phyloP scores from a whole-genome alignment of 1,140 invertebrate genomes.

The Drosophila ercepeae region DNA sequence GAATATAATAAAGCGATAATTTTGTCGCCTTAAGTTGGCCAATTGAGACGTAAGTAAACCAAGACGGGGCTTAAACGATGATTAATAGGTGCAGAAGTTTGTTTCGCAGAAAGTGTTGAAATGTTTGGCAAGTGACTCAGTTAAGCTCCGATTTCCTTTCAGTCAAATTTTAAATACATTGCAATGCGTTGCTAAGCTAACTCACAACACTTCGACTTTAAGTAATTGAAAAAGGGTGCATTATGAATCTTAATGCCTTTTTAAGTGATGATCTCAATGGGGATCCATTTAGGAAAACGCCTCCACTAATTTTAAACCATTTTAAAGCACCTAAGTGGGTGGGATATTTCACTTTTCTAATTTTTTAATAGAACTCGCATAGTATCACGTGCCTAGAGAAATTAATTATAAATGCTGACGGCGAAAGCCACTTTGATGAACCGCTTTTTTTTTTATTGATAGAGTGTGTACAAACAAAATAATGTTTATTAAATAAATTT shows the following conservation, averaged over 20 bases:
- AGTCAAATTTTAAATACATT: neutral
- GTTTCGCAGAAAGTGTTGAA: conserved; percentile 15
- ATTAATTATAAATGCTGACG: conserved; percentile 30
- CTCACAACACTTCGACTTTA: neutral
- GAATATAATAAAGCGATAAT: neutral
- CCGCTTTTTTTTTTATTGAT: conserved; percentile 1
- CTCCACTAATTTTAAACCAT: neutral
- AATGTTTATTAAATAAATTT: neutral
- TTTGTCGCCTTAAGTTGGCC: conserved; percentile 24
- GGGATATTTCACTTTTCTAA: neutral
- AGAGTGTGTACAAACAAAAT: neutral
- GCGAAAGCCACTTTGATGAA: conserved; percentile 20
- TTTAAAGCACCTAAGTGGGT: neutral
- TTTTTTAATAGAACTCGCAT: conserved; percentile 35
- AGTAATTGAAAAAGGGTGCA: neutral
- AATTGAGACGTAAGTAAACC: conserved; percentile 14
- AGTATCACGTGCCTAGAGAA: conserved; percentile 54
- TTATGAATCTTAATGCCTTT: neutral
- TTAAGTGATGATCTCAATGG: neutral
- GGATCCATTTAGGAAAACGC: neutral
- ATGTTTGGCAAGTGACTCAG: conserved; percentile 16
- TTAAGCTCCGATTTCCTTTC: conserved; percentile 1
- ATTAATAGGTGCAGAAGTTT: conserved; percentile 26
- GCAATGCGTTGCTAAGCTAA: conserved; percentile 8
- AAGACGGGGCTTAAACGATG: conserved; percentile 12